A percentile compares a stretch with the other conserved stretches of the same genome.
phyloP scores from a whole-genome alignment of 2,797 vertebrate species.

The Thaleichthys pacificus region DNA sequence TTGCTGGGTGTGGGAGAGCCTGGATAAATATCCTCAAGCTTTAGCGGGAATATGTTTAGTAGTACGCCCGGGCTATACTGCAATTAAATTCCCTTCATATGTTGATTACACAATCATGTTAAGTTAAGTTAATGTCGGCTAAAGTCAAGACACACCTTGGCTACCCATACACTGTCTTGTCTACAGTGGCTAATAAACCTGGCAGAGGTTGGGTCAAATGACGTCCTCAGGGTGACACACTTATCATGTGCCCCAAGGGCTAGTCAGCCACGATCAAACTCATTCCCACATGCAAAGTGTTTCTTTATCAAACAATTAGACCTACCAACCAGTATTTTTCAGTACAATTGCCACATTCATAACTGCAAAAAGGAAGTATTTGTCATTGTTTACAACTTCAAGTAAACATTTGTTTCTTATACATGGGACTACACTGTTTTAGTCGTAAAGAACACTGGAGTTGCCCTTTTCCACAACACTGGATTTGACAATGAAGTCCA shows the following conservation, averaged over 20 bases:
- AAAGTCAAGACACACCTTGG: too few relatives aligned
- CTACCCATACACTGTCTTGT: too few relatives aligned
- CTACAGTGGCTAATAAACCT: neutral
- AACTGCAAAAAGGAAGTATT: neutral
- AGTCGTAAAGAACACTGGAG: neutral
- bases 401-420: neutral
- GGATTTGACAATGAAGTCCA: neutral
- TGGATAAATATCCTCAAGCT: constrained; percentile 40
- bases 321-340: neutral
- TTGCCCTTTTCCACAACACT: neutral
- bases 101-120: neutral
- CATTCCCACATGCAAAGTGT: neutral
- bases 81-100: neutral
- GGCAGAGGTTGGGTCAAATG: constrained; percentile 27
- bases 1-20: constrained; percentile 50
- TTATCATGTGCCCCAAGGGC: constrained; percentile 9
- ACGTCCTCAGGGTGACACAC: neutral
- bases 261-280: neutral
- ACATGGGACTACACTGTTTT: neutral
- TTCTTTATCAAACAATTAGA: neutral
- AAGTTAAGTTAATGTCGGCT: neutral
- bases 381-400: neutral
- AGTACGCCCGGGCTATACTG: neutral
- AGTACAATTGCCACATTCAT: neutral
- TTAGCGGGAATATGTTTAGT: constrained; percentile 12